Percentiles rank a stretch among this genome's conserved stretches.
These are phyloP conservation scores for Rhinopomastus cyanomelas DNA, from an alignment of 2,113 vertebrate species.

Conservation along the genomic window DNA sequence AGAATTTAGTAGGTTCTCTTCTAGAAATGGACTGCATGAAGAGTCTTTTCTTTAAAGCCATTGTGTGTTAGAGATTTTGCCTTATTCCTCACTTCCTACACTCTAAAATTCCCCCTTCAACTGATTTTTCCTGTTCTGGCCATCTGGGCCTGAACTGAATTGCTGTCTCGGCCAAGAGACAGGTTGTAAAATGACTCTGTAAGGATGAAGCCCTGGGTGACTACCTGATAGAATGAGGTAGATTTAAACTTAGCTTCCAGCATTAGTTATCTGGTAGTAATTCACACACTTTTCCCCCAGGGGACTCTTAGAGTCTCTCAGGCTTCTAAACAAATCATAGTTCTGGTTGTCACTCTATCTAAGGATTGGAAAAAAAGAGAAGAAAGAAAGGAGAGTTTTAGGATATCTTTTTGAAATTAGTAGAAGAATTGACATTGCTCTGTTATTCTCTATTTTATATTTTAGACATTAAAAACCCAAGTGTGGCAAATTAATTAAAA, in stretches of 20 bases:
- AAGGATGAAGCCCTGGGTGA: conserved; percentile 68
- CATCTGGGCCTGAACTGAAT: conserved; percentile 47
- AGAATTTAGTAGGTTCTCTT: neutral
- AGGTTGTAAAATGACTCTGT: conserved; percentile 60
- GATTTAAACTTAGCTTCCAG: conserved; percentile 40
- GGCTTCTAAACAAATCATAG: conserved; percentile 14
- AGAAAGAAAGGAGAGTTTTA: neutral
- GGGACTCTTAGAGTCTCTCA: conserved; percentile 18
- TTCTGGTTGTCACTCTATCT: neutral
- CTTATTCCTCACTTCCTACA: conserved; percentile 13
- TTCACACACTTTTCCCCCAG: neutral
- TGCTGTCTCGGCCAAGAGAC: conserved; percentile 49
- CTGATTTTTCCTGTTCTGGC: conserved; percentile 1
- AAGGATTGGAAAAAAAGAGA: neutral
- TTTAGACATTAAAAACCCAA: neutral
- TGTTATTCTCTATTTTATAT: neutral
- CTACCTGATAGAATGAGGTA: conserved; percentile 42
- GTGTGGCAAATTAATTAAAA: neutral
- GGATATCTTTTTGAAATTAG: neutral
- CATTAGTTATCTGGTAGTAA: conserved; percentile 33
- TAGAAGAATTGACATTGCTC: neutral
- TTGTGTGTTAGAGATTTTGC: neutral
- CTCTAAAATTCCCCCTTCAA: conserved; percentile 28
- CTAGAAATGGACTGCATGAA: neutral
- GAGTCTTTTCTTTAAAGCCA: neutral